These are phyloP conservation scores for Trichomalopsis sarcophagae DNA, from an alignment of 1,140 invertebrate species.

Conservation along the genomic window DNA sequence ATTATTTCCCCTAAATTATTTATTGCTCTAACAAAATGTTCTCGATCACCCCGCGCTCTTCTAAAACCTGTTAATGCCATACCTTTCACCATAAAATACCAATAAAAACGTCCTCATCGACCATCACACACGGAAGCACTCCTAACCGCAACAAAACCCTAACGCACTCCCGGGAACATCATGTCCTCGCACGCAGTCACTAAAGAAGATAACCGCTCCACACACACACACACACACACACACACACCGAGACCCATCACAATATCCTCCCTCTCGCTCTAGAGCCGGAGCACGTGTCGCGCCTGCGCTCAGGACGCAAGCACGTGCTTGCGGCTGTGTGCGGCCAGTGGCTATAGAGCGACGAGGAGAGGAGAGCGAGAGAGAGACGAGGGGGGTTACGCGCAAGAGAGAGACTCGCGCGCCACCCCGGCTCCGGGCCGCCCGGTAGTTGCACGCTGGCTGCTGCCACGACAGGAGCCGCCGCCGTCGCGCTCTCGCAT, in stretches of 20 bases:
- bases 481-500: neutral
- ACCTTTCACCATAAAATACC: too few species aligned
- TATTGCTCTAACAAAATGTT: too few species aligned
- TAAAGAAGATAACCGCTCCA: neutral
- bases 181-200: too few species aligned
- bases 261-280: neutral
- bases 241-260: neutral
- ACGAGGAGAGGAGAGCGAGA: slow-evolving; percentile 36
- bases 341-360: neutral
- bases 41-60: too few species aligned
- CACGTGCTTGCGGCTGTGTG: slow-evolving; percentile 49
- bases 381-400: neutral
- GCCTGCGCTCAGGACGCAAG: slow-evolving; percentile 54
- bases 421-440: slow-evolving; percentile 36
- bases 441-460: slow-evolving; percentile 71
- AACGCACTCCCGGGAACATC: too few species aligned
- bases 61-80: too few species aligned
- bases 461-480: slow-evolving; percentile 66
- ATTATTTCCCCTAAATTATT: too few species aligned
- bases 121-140: too few species aligned
- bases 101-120: too few species aligned
- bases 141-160: too few species aligned
- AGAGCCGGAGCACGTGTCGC: slow-evolving; percentile 54
- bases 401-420: slow-evolving; percentile 40
- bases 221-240: too few species aligned